Conservation (phyloP, 2,113 vertebrate species). For the Otocyon megalotis region DNA sequence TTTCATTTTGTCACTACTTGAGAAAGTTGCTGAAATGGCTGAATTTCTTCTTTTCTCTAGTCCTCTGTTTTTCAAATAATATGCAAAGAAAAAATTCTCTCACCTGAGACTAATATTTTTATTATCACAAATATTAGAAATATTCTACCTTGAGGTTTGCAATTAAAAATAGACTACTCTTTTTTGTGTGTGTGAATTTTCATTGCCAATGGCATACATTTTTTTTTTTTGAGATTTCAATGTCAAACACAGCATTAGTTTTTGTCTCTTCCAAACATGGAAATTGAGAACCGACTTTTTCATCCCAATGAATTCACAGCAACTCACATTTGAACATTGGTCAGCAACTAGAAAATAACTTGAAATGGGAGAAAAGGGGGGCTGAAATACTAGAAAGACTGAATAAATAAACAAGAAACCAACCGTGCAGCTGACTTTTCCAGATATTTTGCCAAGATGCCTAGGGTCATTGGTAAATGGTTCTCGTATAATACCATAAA, state of each 20-base stretch:
- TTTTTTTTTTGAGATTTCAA: neutral
- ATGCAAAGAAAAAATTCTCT: neutral
- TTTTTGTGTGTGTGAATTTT: neutral
- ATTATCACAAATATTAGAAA: conserved; percentile 13
- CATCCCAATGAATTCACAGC: neutral
- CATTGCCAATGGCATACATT: neutral
- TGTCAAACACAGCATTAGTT: neutral
- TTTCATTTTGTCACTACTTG: conserved; percentile 6
- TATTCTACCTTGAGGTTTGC: conserved; percentile 40
- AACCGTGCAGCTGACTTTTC: conserved; percentile 49
- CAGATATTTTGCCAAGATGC: conserved; percentile 59
- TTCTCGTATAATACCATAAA: conserved; percentile 35
- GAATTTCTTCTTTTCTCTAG: neutral
- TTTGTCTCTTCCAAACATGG: conserved; percentile 15
- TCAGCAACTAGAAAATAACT: conserved; percentile 45
- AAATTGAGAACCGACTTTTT: neutral
- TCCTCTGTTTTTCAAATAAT: neutral
- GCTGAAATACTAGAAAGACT: conserved; percentile 61
- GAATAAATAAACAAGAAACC: conserved; percentile 60
- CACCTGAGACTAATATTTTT: neutral
- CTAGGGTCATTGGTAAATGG: conserved; percentile 56
- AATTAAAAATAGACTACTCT: neutral
- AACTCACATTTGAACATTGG: neutral
- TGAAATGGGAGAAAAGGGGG: neutral
- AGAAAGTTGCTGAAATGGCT: neutral